Evolutionary conservation across 2,797 vertebrate genomes (phyloP), one percentile per base, ranked within the genome.

Genomic region (Girardinus metallicus): DNA sequence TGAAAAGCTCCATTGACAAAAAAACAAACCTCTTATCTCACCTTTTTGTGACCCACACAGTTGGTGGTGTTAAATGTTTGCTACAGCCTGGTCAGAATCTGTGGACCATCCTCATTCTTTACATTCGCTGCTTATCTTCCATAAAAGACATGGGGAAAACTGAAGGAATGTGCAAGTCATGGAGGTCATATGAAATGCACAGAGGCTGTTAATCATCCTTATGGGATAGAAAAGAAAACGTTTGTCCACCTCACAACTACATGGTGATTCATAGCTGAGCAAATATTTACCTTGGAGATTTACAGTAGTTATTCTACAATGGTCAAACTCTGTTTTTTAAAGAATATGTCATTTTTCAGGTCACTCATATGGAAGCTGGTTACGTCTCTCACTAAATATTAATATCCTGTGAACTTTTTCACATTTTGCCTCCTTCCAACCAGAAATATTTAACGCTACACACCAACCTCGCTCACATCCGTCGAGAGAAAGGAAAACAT

Each of bases 191-290:
- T 77, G 49, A 84, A 77, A 87, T 34, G 76, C 73, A 90, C 77
- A 85, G 78, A 60, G 43, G 51, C 55, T 60, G 81, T 92, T 88
- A 92, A 91, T 92, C 44, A 89, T 91, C 88, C 74, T 2, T 83
- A 64, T 15, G 79, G 74, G 13, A 39, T 1, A 79, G 55, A 92
- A 74, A 4, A 10, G 82, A 77, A 85, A 66, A 39, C 31, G 49
- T 1, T 0, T 43, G 51, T 78, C 60, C 80, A 51, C 60, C 41
- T 60, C 70, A 60, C 23, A 43, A 78, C 71, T n/a, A 23, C 29
- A 77, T 55, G 64, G 74, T 23, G 23, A 2, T 18, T 76, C 5
- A 3, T 29, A 70, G 76, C 34, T 4, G 68, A 62, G 29, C 77
- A 83, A 87, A 89, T 88, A 85, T 89, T 82, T 84, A 72, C 46